Percentiles rank a stretch among this genome's conserved stretches.
Conservation (phyloP, 2,113 vertebrate species). For the Anguilla japonica region DNA sequence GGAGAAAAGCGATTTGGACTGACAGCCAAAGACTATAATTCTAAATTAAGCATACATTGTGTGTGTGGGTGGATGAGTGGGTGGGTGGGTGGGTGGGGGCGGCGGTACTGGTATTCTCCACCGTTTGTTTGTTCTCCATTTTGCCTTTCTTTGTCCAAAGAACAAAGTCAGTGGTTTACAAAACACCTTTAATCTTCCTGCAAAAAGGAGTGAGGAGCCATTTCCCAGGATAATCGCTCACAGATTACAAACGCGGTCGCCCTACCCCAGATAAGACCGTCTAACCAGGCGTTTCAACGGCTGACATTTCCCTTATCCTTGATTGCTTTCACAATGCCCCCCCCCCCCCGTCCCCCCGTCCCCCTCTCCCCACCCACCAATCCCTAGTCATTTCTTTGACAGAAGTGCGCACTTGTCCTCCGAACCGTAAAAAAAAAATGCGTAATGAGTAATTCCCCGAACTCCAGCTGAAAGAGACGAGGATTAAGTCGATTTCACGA, state of each 20-base stretch:
- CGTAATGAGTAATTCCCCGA: background rate
- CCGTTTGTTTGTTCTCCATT: background rate
- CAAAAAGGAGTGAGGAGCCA: background rate
- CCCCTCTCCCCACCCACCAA: background rate
- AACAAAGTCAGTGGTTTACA: background rate
- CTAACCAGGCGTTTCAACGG: background rate
- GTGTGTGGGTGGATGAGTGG: no score
- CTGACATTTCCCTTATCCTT: background rate
- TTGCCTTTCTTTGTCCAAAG: background rate
- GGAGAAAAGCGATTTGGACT: no score
- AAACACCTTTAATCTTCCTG: background rate
- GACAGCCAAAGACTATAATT: no score
- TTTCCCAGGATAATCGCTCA: background rate
- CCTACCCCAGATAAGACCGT: background rate
- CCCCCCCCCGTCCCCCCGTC: no score
- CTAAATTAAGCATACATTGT: no score
- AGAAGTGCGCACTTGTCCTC: background rate
- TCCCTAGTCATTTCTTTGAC: background rate
- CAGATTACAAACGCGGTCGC: background rate
- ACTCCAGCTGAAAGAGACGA: background rate
- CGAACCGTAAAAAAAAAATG: background rate
- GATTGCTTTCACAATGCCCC: background rate
- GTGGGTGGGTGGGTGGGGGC: no score
- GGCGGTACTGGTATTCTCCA: no score
- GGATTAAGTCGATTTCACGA: background rate